Evolutionary conservation across 1,140 invertebrate genomes (phyloP).

Genomic region (Solenopsis fugax): DNA sequence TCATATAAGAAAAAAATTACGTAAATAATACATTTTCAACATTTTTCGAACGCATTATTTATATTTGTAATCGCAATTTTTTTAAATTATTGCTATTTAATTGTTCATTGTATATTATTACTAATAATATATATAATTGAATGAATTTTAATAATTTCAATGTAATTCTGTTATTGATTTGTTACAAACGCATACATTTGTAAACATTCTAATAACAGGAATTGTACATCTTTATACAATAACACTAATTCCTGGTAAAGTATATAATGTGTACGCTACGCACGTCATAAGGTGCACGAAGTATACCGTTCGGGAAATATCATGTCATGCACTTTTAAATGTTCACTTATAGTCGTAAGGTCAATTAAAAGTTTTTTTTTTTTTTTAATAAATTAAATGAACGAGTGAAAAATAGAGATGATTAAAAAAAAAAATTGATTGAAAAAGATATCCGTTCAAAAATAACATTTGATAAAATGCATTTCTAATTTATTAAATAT

Average conservation of each 20-base stretch:
- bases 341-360: background rate
- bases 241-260: slow-evolving; percentile 14
- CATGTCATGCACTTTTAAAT: background rate
- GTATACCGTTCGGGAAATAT: slow-evolving; percentile 4
- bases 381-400: background rate
- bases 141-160: background rate
- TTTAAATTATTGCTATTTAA: background rate
- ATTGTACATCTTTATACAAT: slow-evolving; percentile 19
- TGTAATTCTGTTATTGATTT: slow-evolving; percentile 26
- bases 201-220: slow-evolving; percentile 41
- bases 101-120: background rate
- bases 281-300: background rate
- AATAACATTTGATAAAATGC: background rate
- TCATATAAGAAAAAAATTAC: background rate
- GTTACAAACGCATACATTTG: background rate
- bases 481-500: background rate
- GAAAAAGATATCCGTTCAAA: background rate
- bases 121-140: background rate
- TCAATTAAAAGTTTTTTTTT: slow-evolving; percentile 13
- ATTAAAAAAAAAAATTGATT: background rate
- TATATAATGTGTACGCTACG: background rate
- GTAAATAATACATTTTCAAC: background rate
- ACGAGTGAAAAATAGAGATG: background rate
- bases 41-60: background rate
- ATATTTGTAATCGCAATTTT: background rate